A percentile compares a stretch with the other conserved stretches of the same genome.
Evolutionary conservation across 37 sponge, comb jelly and placozoan genomes (phyloP).

Genomic region (Diacarnus erythraeanus): DNA sequence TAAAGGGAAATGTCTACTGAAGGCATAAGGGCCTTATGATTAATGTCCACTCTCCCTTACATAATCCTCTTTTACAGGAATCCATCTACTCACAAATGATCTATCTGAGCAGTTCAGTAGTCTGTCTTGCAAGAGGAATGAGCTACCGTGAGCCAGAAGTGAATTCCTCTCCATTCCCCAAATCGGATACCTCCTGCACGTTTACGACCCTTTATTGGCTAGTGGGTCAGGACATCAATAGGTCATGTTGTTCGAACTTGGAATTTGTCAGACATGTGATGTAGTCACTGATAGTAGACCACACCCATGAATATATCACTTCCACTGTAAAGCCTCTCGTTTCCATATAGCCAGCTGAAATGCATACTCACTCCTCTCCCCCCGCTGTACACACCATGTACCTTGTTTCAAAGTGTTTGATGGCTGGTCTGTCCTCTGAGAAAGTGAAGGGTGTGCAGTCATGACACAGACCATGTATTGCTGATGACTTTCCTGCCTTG

Average conservation of each 20-base stretch:
- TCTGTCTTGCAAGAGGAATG: slow-evolving; percentile 93
- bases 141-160: slow-evolving; percentile 90
- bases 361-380: too few species aligned
- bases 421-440: slow-evolving; percentile 84
- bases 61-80: too few species aligned
- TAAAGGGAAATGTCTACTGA: too few species aligned
- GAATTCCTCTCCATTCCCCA: slow-evolving; percentile 96
- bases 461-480: slow-evolving; percentile 85
- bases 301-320: slow-evolving; percentile 94
- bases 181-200: slow-evolving; percentile 89
- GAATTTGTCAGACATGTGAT: slow-evolving; percentile 97
- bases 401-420: slow-evolving; percentile 79
- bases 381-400: slow-evolving; percentile 85
- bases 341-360: slow-evolving; percentile 94
- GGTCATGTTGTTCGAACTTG: slow-evolving; percentile 99
- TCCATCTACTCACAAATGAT: slow-evolving; percentile 60
- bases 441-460: slow-evolving; percentile 95
- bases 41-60: too few species aligned
- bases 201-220: slow-evolving; percentile 89
- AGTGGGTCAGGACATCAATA: slow-evolving; percentile 91
- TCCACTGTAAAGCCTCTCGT: slow-evolving; percentile 94
- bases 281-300: slow-evolving; percentile 95
- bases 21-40: too few species aligned
- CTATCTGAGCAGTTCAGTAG: slow-evolving; percentile 95
- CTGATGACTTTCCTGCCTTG: slow-evolving; percentile 95